These are phyloP conservation scores for Serrognathus titanus DNA, from an alignment of 2,888 invertebrate genomes.

Conservation along the genomic window DNA sequence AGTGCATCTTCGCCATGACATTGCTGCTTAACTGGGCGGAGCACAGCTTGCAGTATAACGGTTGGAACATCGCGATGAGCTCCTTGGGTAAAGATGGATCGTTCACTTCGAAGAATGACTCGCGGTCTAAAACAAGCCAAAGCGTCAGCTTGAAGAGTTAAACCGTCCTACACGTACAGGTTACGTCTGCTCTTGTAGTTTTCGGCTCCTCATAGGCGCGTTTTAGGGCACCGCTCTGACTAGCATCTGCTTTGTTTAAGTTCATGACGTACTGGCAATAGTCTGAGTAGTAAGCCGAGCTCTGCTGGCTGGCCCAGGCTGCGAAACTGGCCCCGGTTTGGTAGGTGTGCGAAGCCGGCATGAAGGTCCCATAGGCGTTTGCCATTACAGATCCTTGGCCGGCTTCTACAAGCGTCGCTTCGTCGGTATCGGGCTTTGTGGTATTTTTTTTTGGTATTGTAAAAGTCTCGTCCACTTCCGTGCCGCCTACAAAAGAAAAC, in stretches of 20 bases:
- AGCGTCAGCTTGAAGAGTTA: neutral
- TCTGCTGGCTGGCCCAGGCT: neutral
- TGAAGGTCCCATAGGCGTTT: neutral
- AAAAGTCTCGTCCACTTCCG: neutral
- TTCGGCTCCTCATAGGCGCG: too few species aligned
- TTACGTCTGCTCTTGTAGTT: too few species aligned
- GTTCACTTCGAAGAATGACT: slow-evolving; percentile 35
- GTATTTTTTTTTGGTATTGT: neutral
- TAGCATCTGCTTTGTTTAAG: neutral
- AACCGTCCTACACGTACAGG: neutral
- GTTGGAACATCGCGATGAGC: slow-evolving; percentile 50
- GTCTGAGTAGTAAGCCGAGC: neutral
- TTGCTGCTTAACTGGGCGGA: slow-evolving; percentile 48
- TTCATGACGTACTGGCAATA: neutral
- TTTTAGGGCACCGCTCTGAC: neutral
- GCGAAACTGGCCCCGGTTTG: neutral
- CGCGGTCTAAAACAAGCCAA: slow-evolving; percentile 23
- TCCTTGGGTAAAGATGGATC: slow-evolving; percentile 47
- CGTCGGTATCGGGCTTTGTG: neutral
- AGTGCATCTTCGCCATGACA: slow-evolving; percentile 52
- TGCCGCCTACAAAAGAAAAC: too few species aligned
- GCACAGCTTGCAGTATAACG: slow-evolving; percentile 53
- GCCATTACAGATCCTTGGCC: neutral
- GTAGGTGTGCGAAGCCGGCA: neutral
- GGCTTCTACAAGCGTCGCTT: neutral